Percentiles rank a stretch among this genome's conserved stretches.
These are phyloP conservation scores for Dolichomitus sp. DNA, from an alignment of 2,888 invertebrate species.

Conservation along the genomic window DNA sequence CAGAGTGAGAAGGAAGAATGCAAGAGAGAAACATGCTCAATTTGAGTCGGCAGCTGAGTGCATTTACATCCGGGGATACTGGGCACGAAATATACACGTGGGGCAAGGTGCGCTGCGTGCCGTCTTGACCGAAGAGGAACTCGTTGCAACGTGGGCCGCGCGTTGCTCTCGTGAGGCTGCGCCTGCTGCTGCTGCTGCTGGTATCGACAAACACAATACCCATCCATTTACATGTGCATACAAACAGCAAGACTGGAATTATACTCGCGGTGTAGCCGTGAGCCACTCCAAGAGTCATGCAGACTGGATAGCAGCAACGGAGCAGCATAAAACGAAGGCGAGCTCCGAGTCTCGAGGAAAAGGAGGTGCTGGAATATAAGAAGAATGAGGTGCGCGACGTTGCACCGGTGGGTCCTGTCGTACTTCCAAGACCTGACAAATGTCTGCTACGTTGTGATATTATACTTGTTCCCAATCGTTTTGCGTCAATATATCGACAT, in stretches of 20 bases:
- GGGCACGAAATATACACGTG: slow-evolving; percentile 50
- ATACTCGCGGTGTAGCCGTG: slow-evolving; percentile 72
- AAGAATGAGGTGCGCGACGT: slow-evolving; percentile 61
- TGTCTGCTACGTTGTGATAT: slow-evolving; percentile 11
- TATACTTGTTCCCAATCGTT: slow-evolving; percentile 10
- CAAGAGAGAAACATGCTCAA: slow-evolving; percentile 56
- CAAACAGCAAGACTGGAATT: slow-evolving; percentile 79
- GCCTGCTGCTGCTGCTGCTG: slow-evolving; percentile 56
- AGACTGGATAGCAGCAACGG: slow-evolving; percentile 65
- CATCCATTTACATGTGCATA: slow-evolving; percentile 81
- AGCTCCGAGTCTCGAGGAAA: slow-evolving; percentile 55
- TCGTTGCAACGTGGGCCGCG: slow-evolving; percentile 60
- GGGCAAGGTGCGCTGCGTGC: slow-evolving; percentile 60
- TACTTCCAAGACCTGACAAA: slow-evolving; percentile 23
- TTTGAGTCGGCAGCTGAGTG: slow-evolving; percentile 48
- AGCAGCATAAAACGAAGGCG: slow-evolving; percentile 41
- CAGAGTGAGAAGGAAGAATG: not conserved
- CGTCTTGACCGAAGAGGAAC: slow-evolving; percentile 58
- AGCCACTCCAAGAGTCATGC: slow-evolving; percentile 46
- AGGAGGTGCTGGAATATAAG: slow-evolving; percentile 62
- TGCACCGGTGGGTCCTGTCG: slow-evolving; percentile 52
- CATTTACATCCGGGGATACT: slow-evolving; percentile 27
- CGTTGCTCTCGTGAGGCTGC: slow-evolving; percentile 45
- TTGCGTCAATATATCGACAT: not conserved
- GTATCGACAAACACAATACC: slow-evolving; percentile 81